Conservation (phyloP, 1,140 invertebrate genomes). For the Aradophagus sp. region DNA sequence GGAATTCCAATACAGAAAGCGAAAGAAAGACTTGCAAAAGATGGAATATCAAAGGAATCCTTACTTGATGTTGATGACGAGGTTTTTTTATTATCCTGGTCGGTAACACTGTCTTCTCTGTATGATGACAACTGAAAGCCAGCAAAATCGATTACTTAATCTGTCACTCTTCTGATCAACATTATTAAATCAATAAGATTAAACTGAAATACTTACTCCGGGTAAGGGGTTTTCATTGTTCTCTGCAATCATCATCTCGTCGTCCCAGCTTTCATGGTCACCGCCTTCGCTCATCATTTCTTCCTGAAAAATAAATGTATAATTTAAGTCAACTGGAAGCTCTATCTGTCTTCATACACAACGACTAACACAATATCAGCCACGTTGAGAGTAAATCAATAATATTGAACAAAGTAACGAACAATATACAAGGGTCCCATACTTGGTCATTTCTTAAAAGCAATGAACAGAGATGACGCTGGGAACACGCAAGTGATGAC, state of each 20-base stretch:
- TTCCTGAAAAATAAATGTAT: slow-evolving; percentile 60
- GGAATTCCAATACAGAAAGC: no score
- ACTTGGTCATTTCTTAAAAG: no score
- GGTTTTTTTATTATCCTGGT: slow-evolving; percentile 74
- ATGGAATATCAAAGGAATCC: no score
- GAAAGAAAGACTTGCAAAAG: no score
- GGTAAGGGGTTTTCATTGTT: slow-evolving; percentile 69
- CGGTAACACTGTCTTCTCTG: slow-evolving; percentile 70
- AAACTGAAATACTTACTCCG: slow-evolving; percentile 59
- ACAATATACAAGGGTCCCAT: no score
- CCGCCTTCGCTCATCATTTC: slow-evolving; percentile 73
- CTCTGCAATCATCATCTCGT: slow-evolving; percentile 69
- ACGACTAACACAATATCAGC: slow-evolving; percentile 7
- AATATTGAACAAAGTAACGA: no score
- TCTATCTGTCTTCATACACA: slow-evolving; percentile 3
- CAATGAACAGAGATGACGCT: no score
- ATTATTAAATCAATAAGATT: background rate
- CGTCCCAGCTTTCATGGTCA: slow-evolving; percentile 72
- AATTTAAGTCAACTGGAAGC: slow-evolving; percentile 5
- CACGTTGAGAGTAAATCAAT: no score
- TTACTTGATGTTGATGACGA: no score
- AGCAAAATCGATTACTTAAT: slow-evolving; percentile 20
- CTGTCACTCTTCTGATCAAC: no score
- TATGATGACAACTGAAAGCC: slow-evolving; percentile 70
- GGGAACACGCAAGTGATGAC: no score